Conservation (phyloP, 1,140 invertebrate genomes). For the Drosophila setifemur region DNA sequence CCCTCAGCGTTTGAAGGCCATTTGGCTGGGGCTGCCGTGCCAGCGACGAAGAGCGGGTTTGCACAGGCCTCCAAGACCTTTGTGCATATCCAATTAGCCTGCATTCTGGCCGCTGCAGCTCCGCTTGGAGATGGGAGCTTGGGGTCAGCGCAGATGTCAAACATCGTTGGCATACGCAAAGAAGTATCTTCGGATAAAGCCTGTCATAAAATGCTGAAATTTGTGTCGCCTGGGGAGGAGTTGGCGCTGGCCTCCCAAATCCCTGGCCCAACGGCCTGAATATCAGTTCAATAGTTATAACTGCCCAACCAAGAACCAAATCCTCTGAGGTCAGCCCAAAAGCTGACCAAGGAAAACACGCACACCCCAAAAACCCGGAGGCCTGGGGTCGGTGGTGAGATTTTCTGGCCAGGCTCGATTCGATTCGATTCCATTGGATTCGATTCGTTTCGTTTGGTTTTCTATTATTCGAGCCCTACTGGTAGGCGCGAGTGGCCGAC, state of each 20-base stretch:
- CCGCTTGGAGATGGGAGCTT: neutral
- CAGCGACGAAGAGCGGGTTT: neutral
- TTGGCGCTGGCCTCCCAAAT: conserved; percentile 25
- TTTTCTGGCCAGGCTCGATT: conserved; percentile 6
- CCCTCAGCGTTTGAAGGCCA: conserved; percentile 2
- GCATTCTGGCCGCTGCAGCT: conserved; percentile 20
- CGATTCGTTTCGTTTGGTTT: conserved; percentile 35
- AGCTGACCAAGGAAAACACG: conserved; percentile 32
- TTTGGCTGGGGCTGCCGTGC: neutral
- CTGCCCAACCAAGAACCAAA: conserved; percentile 45
- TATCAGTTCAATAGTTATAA: conserved; percentile 70
- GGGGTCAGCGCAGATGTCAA: neutral
- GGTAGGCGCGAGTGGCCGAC: conserved; percentile 17
- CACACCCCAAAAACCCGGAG: neutral
- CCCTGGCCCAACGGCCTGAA: conserved; percentile 22
- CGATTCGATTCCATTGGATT: conserved; percentile 25
- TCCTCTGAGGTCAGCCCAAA: conserved; percentile 63
- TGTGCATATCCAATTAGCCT: conserved; percentile 32
- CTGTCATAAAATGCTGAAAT: conserved; percentile 65
- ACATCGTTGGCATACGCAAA: conserved; percentile 8
- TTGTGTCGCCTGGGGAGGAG: conserved; percentile 64
- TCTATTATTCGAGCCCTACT: conserved; percentile 47
- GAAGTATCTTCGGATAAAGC: conserved; percentile 30
- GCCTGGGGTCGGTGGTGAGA: neutral
- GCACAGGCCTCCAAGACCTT: neutral